phyloP scores from a whole-genome alignment of 2,888 invertebrate species.

The Biston stratarius region DNA sequence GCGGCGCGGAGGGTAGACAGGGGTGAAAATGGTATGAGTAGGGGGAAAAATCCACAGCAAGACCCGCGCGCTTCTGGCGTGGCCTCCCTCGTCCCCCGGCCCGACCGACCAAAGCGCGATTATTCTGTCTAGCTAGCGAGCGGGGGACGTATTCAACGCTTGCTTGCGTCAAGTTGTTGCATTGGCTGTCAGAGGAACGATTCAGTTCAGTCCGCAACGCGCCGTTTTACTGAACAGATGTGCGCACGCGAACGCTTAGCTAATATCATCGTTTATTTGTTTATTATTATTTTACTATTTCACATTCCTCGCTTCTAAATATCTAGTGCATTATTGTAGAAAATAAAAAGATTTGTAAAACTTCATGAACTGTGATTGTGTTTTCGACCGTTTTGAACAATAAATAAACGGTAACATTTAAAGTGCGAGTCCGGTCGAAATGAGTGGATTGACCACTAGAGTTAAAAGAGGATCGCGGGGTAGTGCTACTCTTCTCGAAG shows the following conservation, averaged over 20 bases:
- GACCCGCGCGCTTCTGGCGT: constrained; percentile 25
- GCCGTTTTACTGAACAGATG: constrained; percentile 69
- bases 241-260: constrained; percentile 53
- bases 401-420: constrained; percentile 62
- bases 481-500: constrained; percentile 84
- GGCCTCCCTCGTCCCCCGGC: constrained; percentile 50
- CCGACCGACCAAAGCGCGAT: constrained; percentile 63
- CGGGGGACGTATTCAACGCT: constrained; percentile 72
- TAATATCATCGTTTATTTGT: constrained; percentile 56
- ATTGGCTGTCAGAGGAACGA: constrained; percentile 42
- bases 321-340: constrained; percentile 47
- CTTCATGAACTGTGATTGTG: constrained; percentile 78
- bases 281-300: constrained; percentile 61
- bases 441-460: constrained; percentile 85
- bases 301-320: constrained; percentile 61
- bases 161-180: constrained; percentile 61
- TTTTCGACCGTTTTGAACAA: constrained; percentile 73
- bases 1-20: constrained; percentile 48
- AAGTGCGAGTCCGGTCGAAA: constrained; percentile 80
- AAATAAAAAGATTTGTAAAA: constrained; percentile 40
- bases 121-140: constrained; percentile 78
- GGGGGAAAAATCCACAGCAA: constrained; percentile 29
- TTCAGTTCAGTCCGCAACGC: constrained; percentile 79
- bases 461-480: constrained; percentile 86
- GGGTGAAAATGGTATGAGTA: constrained; percentile 39